Conservation (phyloP, 2,797 vertebrate species). For the Schizopygopsis pylzovi region DNA sequence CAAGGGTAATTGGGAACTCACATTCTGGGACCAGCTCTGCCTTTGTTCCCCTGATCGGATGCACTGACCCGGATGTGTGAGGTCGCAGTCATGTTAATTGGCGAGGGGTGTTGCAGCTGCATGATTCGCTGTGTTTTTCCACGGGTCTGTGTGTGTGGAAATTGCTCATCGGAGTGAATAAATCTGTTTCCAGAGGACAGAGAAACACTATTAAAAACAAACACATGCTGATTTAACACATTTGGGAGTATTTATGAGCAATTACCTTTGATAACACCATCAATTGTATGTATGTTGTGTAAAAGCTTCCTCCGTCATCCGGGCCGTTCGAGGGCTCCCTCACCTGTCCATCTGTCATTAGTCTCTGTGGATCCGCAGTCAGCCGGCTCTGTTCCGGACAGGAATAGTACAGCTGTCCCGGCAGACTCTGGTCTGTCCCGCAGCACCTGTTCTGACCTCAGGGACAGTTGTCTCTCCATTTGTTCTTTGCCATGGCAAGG, state of each 20-base stretch:
- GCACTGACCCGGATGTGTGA: conserved; percentile 76
- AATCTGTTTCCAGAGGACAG: conserved; percentile 34
- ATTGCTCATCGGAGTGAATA: conserved; percentile 33
- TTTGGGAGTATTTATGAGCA: neutral
- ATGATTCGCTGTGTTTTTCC: conserved; percentile 59
- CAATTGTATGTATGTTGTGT: neutral
- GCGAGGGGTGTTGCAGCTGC: conserved; percentile 71
- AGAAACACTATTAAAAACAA: conserved; percentile 19
- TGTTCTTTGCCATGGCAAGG: conserved; percentile 22
- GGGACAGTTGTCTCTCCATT: conserved; percentile 62
- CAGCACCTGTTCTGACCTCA: conserved; percentile 69
- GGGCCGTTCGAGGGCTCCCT: conserved; percentile 44
- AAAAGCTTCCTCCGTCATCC: neutral
- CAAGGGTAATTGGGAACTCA: conserved; percentile 73
- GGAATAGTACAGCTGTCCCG: conserved; percentile 47
- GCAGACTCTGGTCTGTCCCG: conserved; percentile 5
- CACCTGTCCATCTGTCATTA: conserved; percentile 66
- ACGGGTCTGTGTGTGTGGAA: conserved; percentile 28
- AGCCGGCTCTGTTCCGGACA: conserved; percentile 41
- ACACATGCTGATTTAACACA: conserved; percentile 17
- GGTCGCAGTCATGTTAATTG: conserved; percentile 75
- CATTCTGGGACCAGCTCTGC: conserved; percentile 72
- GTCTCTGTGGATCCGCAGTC: conserved; percentile 23
- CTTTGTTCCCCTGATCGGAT: conserved; percentile 72
- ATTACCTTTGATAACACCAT: neutral